Evolutionary conservation across 2,888 invertebrate species (phyloP), one percentile per base, ranked within the genome.

Genomic region (Bellardia pandia): DNA sequence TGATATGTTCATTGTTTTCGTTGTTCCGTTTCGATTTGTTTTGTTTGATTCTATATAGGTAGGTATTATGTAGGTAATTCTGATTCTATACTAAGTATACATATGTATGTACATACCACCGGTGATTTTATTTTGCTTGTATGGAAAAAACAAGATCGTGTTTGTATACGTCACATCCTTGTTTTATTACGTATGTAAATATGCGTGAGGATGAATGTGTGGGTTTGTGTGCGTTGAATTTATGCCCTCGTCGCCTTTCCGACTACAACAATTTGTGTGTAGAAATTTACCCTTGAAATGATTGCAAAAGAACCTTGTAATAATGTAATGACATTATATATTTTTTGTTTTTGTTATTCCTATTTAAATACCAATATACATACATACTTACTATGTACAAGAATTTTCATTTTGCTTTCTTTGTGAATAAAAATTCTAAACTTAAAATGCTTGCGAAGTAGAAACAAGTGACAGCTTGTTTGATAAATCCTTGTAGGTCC

Each of bases 241-340:
- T 79, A 42, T 74, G 68, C 58, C 74, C 74, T 74, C 75, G 53
- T 68, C 51, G 69, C 23, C 56, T 72, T 77, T 45, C 30, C 64
- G 51, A 75, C 37, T 75, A 64, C 23, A 71, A 79, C 40, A n/a
- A 58, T 74, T 66, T 74, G 56, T 79, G 13, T 83, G 62, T 71
- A 71, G 37, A 78, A 83, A 79, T 76, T 86, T 82, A 86, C 82
- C 86, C 86, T 86, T 86, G 82, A 79, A 86, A 77, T 75, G 42
- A 76, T 82, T 83, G 64, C 68, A 75, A 86, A 75, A 74, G 58
- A 82, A 79, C 78, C 82, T 86, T 86, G 78, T 69, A 75, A 45
- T 78, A 75, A 78, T 77, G 56, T 76, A 45, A 48, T 51, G 53
- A 68, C 66, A 60, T 42, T 37, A 42, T 23, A 23, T 23, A 23